Percentiles rank a stretch among this genome's conserved stretches.
Conservation (phyloP, 2,888 invertebrate genomes). For the Caenorhabditis virilis region DNA sequence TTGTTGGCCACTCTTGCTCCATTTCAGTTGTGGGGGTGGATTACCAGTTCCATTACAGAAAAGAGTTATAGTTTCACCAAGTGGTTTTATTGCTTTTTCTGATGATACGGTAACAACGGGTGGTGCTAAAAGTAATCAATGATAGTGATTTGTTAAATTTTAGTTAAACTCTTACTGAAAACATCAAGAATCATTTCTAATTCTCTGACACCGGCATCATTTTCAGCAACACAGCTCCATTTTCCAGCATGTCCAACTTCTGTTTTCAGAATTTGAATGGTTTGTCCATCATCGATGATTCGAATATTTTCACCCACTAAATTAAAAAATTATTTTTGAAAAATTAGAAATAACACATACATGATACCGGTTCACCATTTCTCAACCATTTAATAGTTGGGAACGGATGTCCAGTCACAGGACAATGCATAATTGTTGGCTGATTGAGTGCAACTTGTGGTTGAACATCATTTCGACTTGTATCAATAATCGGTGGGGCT, state of each 20-base stretch:
- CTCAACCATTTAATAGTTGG: constrained; percentile 65
- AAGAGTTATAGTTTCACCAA: constrained; percentile 68
- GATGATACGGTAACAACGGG: constrained; percentile 58
- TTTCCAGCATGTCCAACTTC: constrained; percentile 67
- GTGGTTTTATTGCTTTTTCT: constrained; percentile 62
- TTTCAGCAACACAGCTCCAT: constrained; percentile 71
- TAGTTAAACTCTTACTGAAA: constrained; percentile 57
- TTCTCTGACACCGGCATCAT: constrained; percentile 69
- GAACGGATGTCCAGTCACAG: constrained; percentile 64
- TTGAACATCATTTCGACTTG: constrained; percentile 65
- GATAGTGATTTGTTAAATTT: no score
- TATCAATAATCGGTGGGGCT: constrained; percentile 71
- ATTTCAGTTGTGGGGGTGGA: constrained; percentile 69
- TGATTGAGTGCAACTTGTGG: constrained; percentile 67
- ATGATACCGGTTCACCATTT: constrained; percentile 35
- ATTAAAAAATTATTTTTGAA: not conserved
- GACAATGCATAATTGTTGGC: constrained; percentile 62
- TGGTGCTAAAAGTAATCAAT: constrained; percentile 59
- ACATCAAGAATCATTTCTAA: constrained; percentile 62
- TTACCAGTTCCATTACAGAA: constrained; percentile 70
- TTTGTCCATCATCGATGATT: constrained; percentile 60
- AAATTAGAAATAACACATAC: not conserved
- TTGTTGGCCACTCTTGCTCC: constrained; percentile 73
- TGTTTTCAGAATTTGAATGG: constrained; percentile 26
- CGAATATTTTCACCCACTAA: constrained; percentile 40